A percentile compares a stretch with the other conserved stretches of the same genome.
These are phyloP conservation scores for Denticeps clupeoides DNA, from an alignment of 2,797 vertebrate species.

Conservation along the genomic window DNA sequence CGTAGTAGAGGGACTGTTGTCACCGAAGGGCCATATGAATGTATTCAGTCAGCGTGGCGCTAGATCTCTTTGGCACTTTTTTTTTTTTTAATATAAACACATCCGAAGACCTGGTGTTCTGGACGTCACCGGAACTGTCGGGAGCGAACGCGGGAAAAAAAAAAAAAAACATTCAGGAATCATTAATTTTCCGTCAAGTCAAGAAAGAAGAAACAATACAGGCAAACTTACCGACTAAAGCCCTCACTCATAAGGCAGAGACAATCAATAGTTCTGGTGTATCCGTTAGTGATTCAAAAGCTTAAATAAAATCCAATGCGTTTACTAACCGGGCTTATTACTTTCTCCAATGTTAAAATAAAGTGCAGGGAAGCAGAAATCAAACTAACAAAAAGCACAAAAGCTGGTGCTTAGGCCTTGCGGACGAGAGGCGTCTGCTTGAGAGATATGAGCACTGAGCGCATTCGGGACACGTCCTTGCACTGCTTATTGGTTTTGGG, in stretches of 20 bases:
- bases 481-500: conserved; percentile 92
- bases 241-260: conserved; percentile 1
- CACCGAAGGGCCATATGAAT: too few relatives aligned
- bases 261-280: background rate
- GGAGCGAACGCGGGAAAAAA: too few relatives aligned
- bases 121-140: too few relatives aligned
- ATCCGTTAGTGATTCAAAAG: background rate
- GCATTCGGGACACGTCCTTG: conserved; percentile 96
- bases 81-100: too few relatives aligned
- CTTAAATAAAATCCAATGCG: background rate
- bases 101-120: too few relatives aligned
- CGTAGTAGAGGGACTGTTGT: too few relatives aligned
- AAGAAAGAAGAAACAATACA: too few relatives aligned
- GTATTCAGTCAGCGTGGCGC: too few relatives aligned
- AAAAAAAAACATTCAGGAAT: too few relatives aligned
- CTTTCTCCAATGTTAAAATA: conserved; percentile 20
- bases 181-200: too few relatives aligned
- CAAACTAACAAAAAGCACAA: background rate
- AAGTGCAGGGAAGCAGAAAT: conserved; percentile 22
- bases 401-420: conserved; percentile 33
- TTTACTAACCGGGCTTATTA: conserved; percentile 3
- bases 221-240: too few relatives aligned
- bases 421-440: conserved; percentile 79
- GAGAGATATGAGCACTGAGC: conserved; percentile 91
- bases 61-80: too few relatives aligned